A percentile compares a stretch with the other conserved stretches of the same genome.
Conservation (phyloP, 2,797 vertebrate species). For the Pithecia hirsuta region DNA sequence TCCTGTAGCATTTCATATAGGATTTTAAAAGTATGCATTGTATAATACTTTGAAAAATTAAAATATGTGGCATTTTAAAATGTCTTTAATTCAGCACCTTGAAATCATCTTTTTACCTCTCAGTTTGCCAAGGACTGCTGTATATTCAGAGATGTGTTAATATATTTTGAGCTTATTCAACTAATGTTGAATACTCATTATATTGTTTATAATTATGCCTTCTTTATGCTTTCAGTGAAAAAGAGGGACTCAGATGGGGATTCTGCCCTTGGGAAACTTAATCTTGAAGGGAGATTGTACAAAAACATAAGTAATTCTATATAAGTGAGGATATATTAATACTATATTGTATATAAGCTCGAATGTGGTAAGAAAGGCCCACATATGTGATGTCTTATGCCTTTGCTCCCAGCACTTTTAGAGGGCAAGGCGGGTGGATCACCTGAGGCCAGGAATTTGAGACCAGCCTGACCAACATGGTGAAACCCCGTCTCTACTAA, state of each 20-base stretch:
- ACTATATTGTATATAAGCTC: neutral
- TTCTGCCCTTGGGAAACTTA: neutral
- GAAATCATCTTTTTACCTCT: neutral
- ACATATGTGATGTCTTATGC: no score
- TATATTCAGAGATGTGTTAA: neutral
- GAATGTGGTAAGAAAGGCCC: neutral
- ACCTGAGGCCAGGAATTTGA: no score
- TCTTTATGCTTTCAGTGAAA: neutral
- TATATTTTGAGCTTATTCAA: neutral
- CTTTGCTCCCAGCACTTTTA: no score
- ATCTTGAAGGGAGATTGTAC: neutral
- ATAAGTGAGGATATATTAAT: neutral
- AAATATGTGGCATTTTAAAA: neutral
- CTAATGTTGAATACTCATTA: neutral
- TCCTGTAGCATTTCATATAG: neutral
- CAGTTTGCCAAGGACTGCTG: neutral
- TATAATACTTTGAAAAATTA: neutral
- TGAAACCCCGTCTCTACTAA: no score
- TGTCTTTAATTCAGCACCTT: slow-evolving; percentile 9
- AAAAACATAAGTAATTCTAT: neutral
- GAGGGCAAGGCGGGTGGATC: no score
- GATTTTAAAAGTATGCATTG: neutral
- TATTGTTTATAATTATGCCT: neutral
- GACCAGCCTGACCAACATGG: no score
- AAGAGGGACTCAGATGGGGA: neutral